Base-by-base conservation (phyloP, 2,113 vertebrate genomes). In the Pogonocichla stellata region DNA sequence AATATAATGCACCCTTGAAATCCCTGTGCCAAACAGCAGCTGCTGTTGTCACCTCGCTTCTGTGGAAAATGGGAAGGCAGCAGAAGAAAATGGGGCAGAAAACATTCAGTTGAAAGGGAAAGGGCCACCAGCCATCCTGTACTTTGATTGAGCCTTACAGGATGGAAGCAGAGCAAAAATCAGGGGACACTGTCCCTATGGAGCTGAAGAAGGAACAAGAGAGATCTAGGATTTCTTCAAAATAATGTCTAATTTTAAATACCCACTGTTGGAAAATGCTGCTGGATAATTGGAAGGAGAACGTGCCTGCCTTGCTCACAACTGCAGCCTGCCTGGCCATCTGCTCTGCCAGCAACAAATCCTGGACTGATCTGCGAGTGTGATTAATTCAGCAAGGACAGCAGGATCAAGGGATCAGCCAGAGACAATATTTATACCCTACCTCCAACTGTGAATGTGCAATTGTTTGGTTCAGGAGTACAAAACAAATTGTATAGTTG, bases 341-440 rank as follows among this genome's bases (percentile, higher is more conserved):
- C 96, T 97, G 95, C 90, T 94, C 79, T 3, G 12, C 29, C 82
- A 19, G 92, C 94, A 60, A 8, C 95, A 95, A 97, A 96, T 95
- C 95, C 94, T 43, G 90, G 86, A 64, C 53, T 94, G 82, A 94
- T 92, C 42, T 73, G 56, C 0, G 4, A 86, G 31, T 12, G 80
- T 80, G 94, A 97, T 96, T 96, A 96, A 97, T 93, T 80, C 88
- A 66, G 67, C 34, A 1, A 50, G 91, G 81, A 89, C 0, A 7
- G 28, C 34, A 8, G 92, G 92, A 95, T 96, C 72, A 93, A 80
- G 90, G 94, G 96, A 96, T 96, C 92, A 92, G 94, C 82, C 6
- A 26, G 38, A 95, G 82, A 71, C 80, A 83, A 67, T 91, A 80
- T 94, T 95, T 80, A 71, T 80, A 80, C 92, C 47, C 69, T 74